Evolutionary conservation across 2,113 vertebrate genomes (phyloP).

Genomic region (Lanius ludovicianus): DNA sequence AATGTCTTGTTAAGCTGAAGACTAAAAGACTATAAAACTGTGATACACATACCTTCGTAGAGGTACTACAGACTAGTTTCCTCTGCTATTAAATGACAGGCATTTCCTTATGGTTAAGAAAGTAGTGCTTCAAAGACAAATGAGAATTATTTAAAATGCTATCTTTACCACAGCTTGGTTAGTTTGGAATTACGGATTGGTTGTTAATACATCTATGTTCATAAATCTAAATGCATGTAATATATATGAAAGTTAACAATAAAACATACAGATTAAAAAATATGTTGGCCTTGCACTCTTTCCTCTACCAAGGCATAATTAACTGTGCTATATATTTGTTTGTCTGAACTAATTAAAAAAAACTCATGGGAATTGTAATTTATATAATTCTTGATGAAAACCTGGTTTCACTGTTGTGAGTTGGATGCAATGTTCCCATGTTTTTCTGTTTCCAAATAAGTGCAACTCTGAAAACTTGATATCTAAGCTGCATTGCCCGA

Average conservation of each 20-base stretch:
- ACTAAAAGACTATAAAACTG: conserved; percentile 43
- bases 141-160: background rate
- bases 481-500: background rate
- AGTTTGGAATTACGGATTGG: background rate
- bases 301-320: background rate
- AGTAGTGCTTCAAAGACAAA: conserved; percentile 26
- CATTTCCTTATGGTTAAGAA: background rate
- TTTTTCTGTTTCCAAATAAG: background rate
- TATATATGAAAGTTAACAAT: background rate
- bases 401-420: background rate
- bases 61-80: background rate
- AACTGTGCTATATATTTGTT: background rate
- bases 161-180: background rate
- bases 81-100: background rate
- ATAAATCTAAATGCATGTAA: background rate
- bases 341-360: background rate
- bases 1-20: conserved; percentile 39
- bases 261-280: background rate
- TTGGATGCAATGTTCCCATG: background rate
- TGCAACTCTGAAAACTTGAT: background rate
- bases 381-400: background rate
- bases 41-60: background rate
- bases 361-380: background rate
- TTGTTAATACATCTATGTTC: background rate
- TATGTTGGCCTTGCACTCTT: background rate